Base-by-base conservation (phyloP, 1,140 invertebrate species). In the Drosophila mayri region DNA sequence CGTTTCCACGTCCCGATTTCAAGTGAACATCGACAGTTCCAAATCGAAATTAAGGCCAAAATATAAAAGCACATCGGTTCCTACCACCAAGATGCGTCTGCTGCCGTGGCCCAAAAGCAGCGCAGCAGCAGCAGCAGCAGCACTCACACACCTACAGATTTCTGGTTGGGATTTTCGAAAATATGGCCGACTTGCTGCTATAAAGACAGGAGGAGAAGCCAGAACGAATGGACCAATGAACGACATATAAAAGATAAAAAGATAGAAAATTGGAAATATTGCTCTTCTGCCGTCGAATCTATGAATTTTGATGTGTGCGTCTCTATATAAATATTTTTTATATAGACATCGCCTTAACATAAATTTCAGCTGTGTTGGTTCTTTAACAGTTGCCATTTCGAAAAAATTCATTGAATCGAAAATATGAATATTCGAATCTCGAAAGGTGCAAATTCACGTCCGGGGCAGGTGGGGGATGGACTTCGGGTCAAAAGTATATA, bases 41-140 rank as follows among this genome's bases (percentile, higher is more conserved):
- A 92, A 92, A 92, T 90, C 81, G 79, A 91, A 91, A 90, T 92
- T 91, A 90, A 90, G 91, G 85, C 91, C 91, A 92, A 84, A 91
- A 84, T 90, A 86, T 81, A 71, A 90, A 90, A 91, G 67, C 82
- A 81, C 47, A 66, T 80, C 81, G 71, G 79, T 80, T 90, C 71
- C 79, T 90, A 86, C 78, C 81, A 82, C 61, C 67, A 79, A 90
- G 76, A 90, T 90, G 85, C 86, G 87, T 91, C 79, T 77, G 58
- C 77, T 62, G 63, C 77, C 54, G 46, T 71, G 47, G 80, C 63
- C 22, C 44, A 47, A 47, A 47, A 55, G 65, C 80, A 57, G 80
- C 76, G 76, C 70, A 64, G 81, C 79, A 55, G 64, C 46, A 62
- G 61, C 43, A 47, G 75, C 81, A 87, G 68, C 72, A 78, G 47